A percentile compares a stretch with the other conserved stretches of the same genome.
Evolutionary conservation across 2,888 invertebrate species (phyloP).

Genomic region (Lordiphosa andalusiaca): DNA sequence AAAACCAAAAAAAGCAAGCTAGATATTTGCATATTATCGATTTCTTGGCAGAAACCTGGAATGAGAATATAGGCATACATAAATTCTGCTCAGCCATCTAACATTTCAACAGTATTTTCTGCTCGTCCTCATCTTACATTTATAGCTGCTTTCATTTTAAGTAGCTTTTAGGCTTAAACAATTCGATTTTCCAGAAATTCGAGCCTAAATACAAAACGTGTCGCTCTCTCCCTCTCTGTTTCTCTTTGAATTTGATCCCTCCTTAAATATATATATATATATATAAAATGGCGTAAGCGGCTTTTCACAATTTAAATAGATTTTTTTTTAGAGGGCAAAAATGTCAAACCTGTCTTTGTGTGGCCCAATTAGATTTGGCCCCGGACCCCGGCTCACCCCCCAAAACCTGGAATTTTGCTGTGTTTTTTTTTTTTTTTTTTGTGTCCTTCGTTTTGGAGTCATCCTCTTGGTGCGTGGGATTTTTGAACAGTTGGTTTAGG

Average conservation of each 20-base stretch:
- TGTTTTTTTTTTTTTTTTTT: no score
- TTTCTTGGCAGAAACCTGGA: conserved; percentile 30
- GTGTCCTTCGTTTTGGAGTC: conserved; percentile 1
- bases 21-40: conserved; percentile 71
- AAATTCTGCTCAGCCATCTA: conserved; percentile 11
- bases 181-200: conserved; percentile 59
- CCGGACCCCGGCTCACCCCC: neutral
- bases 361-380: conserved; percentile 60
- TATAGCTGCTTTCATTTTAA: conserved; percentile 38
- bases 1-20: conserved; percentile 5
- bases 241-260: no score
- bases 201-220: conserved; percentile 24
- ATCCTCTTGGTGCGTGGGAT: conserved; percentile 46
- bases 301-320: conserved; percentile 68
- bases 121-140: conserved; percentile 25
- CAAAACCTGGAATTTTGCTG: conserved; percentile 26
- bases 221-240: neutral
- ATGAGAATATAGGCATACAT: conserved; percentile 7
- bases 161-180: conserved; percentile 65
- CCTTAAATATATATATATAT: neutral
- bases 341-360: conserved; percentile 51
- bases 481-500: conserved; percentile 50
- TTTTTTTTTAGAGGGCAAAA: conserved; percentile 58
- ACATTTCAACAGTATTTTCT: conserved; percentile 5
- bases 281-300: conserved; percentile 55